Conservation (phyloP, 2,888 invertebrate species). For the Frankliniella intonsa region DNA sequence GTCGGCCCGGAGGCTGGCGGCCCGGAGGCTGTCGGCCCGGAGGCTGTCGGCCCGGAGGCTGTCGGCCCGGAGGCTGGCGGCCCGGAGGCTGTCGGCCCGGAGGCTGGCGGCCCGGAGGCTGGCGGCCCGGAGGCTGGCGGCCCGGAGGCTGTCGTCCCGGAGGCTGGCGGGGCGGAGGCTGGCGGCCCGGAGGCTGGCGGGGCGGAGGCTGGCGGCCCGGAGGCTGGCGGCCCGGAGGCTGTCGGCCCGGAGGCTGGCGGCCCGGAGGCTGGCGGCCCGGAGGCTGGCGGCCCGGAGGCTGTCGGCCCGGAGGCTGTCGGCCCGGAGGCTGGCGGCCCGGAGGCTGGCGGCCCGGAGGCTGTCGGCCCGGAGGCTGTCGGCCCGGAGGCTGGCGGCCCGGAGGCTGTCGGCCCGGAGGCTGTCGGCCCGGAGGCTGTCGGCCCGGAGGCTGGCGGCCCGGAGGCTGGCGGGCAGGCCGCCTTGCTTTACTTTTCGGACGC, state of each 20-base stretch:
- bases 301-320: background rate
- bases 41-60: background rate
- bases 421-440: background rate
- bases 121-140: background rate
- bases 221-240: background rate
- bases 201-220: background rate
- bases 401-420: background rate
- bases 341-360: background rate
- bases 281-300: background rate
- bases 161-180: background rate
- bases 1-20: background rate
- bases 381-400: background rate
- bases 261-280: background rate
- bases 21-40: background rate
- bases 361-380: background rate
- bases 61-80: background rate
- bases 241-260: background rate
- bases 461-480: background rate
- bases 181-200: background rate
- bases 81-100: too few relatives aligned
- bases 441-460: background rate
- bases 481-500: background rate
- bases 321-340: background rate
- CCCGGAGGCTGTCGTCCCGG: background rate
- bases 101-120: background rate